Evolutionary conservation across 2,888 invertebrate genomes (phyloP).

Genomic region (Eupithecia exiguata): DNA sequence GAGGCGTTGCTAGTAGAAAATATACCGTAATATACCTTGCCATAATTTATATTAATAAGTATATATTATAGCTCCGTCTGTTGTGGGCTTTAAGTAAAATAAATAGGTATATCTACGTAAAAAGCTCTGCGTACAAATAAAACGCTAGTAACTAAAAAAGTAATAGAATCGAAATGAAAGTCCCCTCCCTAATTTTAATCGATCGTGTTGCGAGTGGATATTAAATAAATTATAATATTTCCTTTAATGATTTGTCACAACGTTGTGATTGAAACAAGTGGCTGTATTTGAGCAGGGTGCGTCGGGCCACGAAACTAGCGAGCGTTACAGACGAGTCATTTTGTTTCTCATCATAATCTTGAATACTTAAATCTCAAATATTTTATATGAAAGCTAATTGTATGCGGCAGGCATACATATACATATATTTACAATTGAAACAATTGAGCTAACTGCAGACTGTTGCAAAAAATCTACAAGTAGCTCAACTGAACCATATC

Average conservation of each 20-base stretch:
- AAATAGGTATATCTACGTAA: background rate
- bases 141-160: background rate
- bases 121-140: background rate
- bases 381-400: no score
- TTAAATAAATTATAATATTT: slow-evolving; percentile 80
- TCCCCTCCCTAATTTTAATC: slow-evolving; percentile 48
- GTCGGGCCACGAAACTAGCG: slow-evolving; percentile 38
- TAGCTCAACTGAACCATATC: no score
- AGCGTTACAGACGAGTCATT: background rate
- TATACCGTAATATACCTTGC: no score
- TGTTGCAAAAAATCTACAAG: no score
- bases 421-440: no score
- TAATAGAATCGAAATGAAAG: slow-evolving; percentile 10
- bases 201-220: slow-evolving; percentile 70
- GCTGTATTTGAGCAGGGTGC: slow-evolving; percentile 64
- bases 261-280: slow-evolving; percentile 81
- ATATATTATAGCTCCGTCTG: no score
- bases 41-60: no score
- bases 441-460: no score
- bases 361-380: background rate
- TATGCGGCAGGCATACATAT: background rate
- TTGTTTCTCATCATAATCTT: background rate
- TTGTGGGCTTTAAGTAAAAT: no score
- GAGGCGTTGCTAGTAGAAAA: no score
- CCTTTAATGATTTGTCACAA: slow-evolving; percentile 78